Evolutionary conservation across 1,140 invertebrate species (phyloP).

Genomic region (Laupala kohalensis): DNA sequence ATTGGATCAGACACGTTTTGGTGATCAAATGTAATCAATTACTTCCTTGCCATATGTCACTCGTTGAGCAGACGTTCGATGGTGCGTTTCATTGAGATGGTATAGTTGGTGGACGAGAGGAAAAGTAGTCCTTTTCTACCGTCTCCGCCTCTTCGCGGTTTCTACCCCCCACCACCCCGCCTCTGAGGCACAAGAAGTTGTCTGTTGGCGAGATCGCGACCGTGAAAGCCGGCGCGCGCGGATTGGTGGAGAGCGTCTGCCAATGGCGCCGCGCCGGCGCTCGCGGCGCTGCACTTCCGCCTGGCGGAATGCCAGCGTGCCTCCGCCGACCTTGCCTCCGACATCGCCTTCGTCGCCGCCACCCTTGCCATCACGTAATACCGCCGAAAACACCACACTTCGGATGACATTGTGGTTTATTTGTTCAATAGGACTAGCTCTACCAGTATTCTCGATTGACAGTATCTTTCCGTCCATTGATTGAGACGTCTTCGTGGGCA

Average conservation of each 20-base stretch:
- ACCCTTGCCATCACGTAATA: conserved; percentile 9
- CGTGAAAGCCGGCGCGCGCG: conserved; percentile 2
- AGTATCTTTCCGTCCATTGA: too few species aligned
- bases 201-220: conserved; percentile 14
- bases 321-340: conserved; percentile 15
- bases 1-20: too few species aligned
- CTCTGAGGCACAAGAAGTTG: conserved; percentile 30
- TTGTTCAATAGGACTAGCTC: too few species aligned
- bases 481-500: too few species aligned
- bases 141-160: neutral
- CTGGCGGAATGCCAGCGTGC: conserved; percentile 14
- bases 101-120: conserved; percentile 1
- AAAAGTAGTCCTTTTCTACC: neutral
- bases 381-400: too few species aligned
- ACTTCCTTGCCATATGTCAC: too few species aligned
- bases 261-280: conserved; percentile 19
- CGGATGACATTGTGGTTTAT: too few species aligned
- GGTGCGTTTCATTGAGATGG: neutral
- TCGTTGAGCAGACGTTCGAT: too few species aligned
- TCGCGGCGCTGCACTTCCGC: conserved; percentile 13
- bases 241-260: conserved; percentile 18
- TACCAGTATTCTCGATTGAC: too few species aligned
- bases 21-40: too few species aligned
- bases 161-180: conserved; percentile 8
- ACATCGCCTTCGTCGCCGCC: conserved; percentile 11